Evolutionary conservation across 2,888 invertebrate genomes (phyloP), one percentile per base, ranked within the genome.

Genomic region (Eutolmus rufibarbis): DNA sequence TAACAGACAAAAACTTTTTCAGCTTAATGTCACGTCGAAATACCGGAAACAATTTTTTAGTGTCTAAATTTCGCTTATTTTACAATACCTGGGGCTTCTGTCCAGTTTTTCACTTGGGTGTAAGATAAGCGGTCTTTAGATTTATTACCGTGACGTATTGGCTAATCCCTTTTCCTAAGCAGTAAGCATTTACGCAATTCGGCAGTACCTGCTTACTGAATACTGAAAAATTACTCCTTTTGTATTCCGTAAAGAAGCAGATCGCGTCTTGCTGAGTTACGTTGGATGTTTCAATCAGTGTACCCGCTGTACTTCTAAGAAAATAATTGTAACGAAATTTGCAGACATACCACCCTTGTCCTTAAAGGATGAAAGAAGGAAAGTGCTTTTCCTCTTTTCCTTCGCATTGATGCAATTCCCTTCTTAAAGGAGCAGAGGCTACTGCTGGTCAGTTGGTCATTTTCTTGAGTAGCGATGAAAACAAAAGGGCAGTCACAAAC

Each of bases 91-190:
- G 31, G 31, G 14, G 16, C n/a, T 79, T 51, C 28, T 31, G 51
- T 51, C n/a, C 16, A 51, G 31, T 12, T 5, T 34, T 14, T 34
- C 31, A 28, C 57, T 0, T 37, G 37, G n/a, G 57, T 57, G 57
- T 5, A 28, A 82, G 57, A 37, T 12, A 28, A 82, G 37, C 16
- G 57, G 66, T 57, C 1, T 74, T 74, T 74, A 74, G 51, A 85
- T 85, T 85, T 85, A 85, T 85, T 74, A 46, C 74, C 85, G 74
- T 37, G 43, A 85, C 85, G 46, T 16, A 85, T 74, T 74, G 28
- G 31, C 74, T 51, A 74, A 74, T 85, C 76, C 76, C 19, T 37
- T 19, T 74, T 14, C 46, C 43, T 16, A 16, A 74, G 8, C 34
- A 46, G 12, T 5, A 74, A n/a, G 16, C 74, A 74, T 74, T 74